Evolutionary conservation across 2,113 vertebrate species (phyloP), one percentile per base, ranked within the genome.

Genomic region (Serinus canaria): DNA sequence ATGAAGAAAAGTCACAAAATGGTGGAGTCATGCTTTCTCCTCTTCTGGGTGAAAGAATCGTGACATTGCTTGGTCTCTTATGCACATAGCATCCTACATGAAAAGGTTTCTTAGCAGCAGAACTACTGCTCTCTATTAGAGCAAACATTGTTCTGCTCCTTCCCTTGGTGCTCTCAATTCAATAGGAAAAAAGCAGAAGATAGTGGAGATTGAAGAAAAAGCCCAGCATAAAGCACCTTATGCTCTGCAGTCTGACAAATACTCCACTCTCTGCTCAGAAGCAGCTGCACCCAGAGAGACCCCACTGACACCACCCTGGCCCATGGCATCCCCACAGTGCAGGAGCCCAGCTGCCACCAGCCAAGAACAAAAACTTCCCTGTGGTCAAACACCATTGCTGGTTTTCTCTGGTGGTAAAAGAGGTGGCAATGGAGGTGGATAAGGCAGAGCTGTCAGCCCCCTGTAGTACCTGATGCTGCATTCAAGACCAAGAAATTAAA

Each of bases 371-470:
- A 50, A 55, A 70, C 13, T 47, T 39, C 44, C 30, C 56, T 44
- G 46, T 4, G 11, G 13, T 11, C 73, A 28, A 30, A 78, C 21
- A 70, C 43, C 47, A 23, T 4, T 0, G 0, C 13, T 46, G n/a
- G 3, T 27, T 56, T 43, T 49, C 56, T 46, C 20, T 31, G 39
- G 15, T 2, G 6, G 25, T 37, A 41, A 30, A 59, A 74, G 20
- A 58, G 22, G 30, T 19, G 59, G 56, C 30, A 64, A 7, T 0
- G 1, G 23, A n/a, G 56, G 43, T 9, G 75, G 52, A 14, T 7
- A 66, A 62, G 43, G 63, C 55, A 87, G 69, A 82, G 39, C 33
- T 85, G 25, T n/a, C 52, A 55, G 56, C 24, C 5, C 33, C n/a
- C 33, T 67, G 37, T 59, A 55, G 39, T 30, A 70, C 39, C n/a